Base-by-base conservation (phyloP, 2,888 invertebrate species). In the Aelia acuminata region DNA sequence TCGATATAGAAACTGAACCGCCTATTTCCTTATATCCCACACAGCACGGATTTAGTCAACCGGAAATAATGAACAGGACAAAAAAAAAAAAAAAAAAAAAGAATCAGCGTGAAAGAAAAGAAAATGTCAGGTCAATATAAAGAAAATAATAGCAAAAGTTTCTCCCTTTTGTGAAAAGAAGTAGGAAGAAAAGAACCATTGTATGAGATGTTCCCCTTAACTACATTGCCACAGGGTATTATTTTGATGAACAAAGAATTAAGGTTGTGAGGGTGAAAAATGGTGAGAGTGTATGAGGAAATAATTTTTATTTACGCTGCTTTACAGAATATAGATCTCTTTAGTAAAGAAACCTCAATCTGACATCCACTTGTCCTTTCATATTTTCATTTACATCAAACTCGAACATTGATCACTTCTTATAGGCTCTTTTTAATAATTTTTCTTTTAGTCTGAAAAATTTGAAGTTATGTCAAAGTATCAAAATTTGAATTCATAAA, bases 61-160 rank as follows among this genome's bases (percentile, higher is more conserved):
- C 80, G 80, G 80, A 80, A 80, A 70, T 70, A 43, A n/a, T 80
- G 80, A 80, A 80, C 2, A 80, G 63, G 31, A 63, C 43, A 13
- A 75, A 4, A 43, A 43, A 4, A 43, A 43, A 18, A 31, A 22
- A n/a, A 43, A 57, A 80, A 80, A 80, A 80, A 39, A 20, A n/a
- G 80, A n/a, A 80, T 35, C 43, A 47, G 80, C 22, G 43, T 80
- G 43, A n/a, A 13, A 39, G 75, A 70, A 75, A 75, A 39, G 75
- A 47, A 80, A 80, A 80, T 80, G 22, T 8, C n/a, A 47, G 7
- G 47, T 43, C 80, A 43, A 80, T 80, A 39, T 43, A 80, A 43
- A 80, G 80, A n/a, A 80, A 80, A 80, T 80, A 43, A 22, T 43
- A 80, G 80, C 13, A n/a, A n/a, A 80, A 80, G 80, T 80, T 80